These are phyloP conservation scores for Halocynthia aurantium DNA, from an alignment of 23 tunicate species.

Conservation along the genomic window DNA sequence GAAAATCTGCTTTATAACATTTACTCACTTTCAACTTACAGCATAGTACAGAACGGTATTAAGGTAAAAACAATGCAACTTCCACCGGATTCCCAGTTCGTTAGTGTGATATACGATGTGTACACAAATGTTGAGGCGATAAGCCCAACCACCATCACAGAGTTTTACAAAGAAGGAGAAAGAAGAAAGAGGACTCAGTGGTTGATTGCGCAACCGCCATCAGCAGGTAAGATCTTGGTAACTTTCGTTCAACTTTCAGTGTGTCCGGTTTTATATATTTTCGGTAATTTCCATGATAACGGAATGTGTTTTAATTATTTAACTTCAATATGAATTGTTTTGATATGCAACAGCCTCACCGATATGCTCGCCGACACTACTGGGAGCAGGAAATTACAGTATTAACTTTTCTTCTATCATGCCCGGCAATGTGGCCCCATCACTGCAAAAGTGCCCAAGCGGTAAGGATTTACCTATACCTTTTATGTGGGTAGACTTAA, in stretches of 20 bases:
- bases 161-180: conserved; percentile 1
- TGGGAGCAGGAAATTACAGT: neutral
- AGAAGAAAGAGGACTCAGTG: neutral
- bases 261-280: too few relatives aligned
- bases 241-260: too few relatives aligned
- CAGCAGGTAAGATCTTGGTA: neutral
- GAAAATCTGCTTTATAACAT: neutral
- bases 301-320: too few relatives aligned
- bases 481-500: neutral
- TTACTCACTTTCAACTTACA: neutral
- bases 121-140: neutral
- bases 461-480: neutral
- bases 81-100: neutral
- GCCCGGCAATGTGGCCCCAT: neutral
- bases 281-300: too few relatives aligned
- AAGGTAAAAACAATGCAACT: neutral
- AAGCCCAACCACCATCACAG: neutral
- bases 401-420: neutral
- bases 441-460: neutral
- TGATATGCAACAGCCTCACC: neutral
- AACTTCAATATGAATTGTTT: too few relatives aligned
- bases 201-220: neutral
- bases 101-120: neutral
- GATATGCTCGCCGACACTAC: neutral
- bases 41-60: neutral